Percentiles rank a stretch among this genome's conserved stretches.
phyloP scores from a whole-genome alignment of 2,797 vertebrate genomes.

The Brachyrhaphis roseni region DNA sequence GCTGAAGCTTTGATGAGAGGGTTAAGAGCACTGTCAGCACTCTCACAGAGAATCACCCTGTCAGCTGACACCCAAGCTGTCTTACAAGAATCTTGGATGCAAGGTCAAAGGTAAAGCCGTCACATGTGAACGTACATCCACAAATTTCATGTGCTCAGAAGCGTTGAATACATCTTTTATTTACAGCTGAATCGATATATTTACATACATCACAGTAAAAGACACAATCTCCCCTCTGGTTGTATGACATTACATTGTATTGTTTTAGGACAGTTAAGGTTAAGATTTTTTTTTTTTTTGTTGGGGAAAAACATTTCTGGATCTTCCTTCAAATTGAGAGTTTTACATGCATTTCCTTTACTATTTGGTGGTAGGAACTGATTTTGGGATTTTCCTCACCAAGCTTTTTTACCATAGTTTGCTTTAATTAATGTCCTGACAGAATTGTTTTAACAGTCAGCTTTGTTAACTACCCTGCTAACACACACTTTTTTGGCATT shows the following conservation, averaged over 20 bases:
- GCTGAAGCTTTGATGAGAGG: conserved; percentile 66
- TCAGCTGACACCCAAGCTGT: conserved; percentile 54
- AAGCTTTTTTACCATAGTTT: not conserved
- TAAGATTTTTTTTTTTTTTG: not conserved
- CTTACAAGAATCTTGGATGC: conserved; percentile 12
- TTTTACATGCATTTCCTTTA: not conserved
- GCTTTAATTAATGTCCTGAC: not conserved
- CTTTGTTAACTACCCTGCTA: not conserved
- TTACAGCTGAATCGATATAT: not conserved
- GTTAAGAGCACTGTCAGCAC: conserved; percentile 70
- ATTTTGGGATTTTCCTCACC: not conserved
- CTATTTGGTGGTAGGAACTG: not conserved
- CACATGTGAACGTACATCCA: not conserved
- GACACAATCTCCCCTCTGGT: not conserved
- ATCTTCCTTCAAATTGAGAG: not conserved
- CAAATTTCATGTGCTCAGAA: not conserved
- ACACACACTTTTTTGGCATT: not conserved
- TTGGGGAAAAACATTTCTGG: not conserved
- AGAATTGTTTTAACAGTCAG: not conserved
- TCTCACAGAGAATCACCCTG: conserved; percentile 54
- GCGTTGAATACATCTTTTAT: not conserved
- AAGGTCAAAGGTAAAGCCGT: not conserved
- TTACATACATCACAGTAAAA: not conserved
- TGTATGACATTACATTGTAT: not conserved
- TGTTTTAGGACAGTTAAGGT: not conserved